Evolutionary conservation across 2,888 invertebrate species (phyloP), one percentile per base, ranked within the genome.

Genomic region (Drosophila borealis): DNA sequence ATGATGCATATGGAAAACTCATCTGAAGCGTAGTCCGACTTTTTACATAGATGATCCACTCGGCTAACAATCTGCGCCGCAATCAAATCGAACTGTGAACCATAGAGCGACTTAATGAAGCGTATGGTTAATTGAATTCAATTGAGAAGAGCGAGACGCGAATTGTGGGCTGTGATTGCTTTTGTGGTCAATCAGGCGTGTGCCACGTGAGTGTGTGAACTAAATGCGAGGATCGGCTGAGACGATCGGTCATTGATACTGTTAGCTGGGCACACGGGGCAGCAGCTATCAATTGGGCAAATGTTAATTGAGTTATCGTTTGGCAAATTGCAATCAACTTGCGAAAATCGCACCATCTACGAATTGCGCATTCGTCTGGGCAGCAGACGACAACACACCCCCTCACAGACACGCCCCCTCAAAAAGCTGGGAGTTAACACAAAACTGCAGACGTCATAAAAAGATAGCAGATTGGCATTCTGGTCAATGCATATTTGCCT

Each of bases 91-190:
- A 74, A 74, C 74, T 69, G 46, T 74, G 49, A 74, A 64, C 64
- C 74, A 69, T 69, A 45, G 25, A 62, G 49, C 36, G 33, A 53
- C 46, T 68, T 55, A 74, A 70, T 69, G 68, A 42, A 56, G 72
- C 86, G 78, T 77, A 21, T 59, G 59, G 41, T 51, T 64, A 77
- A 85, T 80, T 77, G 74, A 55, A 50, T 73, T 61, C 45, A 44
- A 64, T 53, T 41, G 55, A 5, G 45, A 4, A 25, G 9, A 53
- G 29, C 6, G 17, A 13, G 41, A 53, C n/a, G 19, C 10, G n/a
- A 39, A 21, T 62, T 49, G 36, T 29, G 19, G 42, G 36, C 33
- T 19, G 17, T 9, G 41, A 46, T 65, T 49, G 50, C 21, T 51
- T 21, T 29, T 44, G 39, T 55, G 34, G 11, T 36, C 61, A 60